Conservation (phyloP, 2,888 invertebrate genomes). For the Drosophila subquinaria region DNA sequence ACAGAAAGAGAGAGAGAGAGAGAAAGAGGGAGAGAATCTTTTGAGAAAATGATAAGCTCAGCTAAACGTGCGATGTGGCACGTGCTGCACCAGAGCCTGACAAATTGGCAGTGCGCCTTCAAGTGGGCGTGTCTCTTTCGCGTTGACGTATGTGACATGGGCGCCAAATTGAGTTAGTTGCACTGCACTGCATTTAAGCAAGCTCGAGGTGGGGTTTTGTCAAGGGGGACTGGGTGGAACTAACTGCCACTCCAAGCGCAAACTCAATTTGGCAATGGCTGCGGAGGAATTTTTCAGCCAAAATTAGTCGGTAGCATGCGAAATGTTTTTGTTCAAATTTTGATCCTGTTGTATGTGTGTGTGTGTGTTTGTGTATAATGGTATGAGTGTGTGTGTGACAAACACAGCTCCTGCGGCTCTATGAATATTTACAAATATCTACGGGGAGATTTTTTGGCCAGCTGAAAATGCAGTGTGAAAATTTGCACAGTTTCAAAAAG, state of each 20-base stretch:
- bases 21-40: conserved; percentile 37
- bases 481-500: background rate
- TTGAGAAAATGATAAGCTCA: conserved; percentile 80
- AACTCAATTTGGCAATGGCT: conserved; percentile 72
- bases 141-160: conserved; percentile 80
- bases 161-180: conserved; percentile 77
- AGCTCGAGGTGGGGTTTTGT: no score
- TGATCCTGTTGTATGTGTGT: background rate
- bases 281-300: conserved; percentile 54
- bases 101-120: conserved; percentile 70
- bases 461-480: conserved; percentile 27
- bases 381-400: conserved; percentile 9
- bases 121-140: conserved; percentile 67
- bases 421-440: conserved; percentile 52
- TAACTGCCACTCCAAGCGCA: conserved; percentile 50
- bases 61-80: conserved; percentile 78
- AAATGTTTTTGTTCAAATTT: conserved; percentile 52
- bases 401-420: conserved; percentile 36
- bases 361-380: background rate
- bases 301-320: conserved; percentile 69
- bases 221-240: background rate
- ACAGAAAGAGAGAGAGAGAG: conserved; percentile 6
- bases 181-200: conserved; percentile 57
- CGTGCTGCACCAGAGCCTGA: conserved; percentile 74
- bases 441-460: conserved; percentile 8